A percentile compares a stretch with the other conserved stretches of the same genome.
These are phyloP conservation scores for Vesta saturnalis DNA, from an alignment of 2,888 invertebrate genomes.

Conservation along the genomic window DNA sequence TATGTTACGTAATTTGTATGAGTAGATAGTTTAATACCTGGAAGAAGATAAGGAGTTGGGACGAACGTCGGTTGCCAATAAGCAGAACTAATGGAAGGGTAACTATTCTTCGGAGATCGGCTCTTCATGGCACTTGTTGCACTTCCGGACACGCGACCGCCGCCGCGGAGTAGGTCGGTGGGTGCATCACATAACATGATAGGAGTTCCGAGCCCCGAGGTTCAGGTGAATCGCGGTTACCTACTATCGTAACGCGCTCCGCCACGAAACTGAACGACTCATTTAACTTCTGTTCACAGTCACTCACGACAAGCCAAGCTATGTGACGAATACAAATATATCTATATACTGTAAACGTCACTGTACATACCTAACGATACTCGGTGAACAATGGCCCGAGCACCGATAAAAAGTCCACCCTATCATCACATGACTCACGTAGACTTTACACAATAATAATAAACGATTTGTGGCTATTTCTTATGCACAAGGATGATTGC, in stretches of 20 bases:
- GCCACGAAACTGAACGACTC: slow-evolving; percentile 57
- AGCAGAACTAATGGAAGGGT: slow-evolving; percentile 84
- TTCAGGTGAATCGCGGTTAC: slow-evolving; percentile 32
- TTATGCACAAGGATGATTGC: slow-evolving; percentile 19
- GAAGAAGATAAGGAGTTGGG: slow-evolving; percentile 83
- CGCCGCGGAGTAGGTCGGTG: slow-evolving; percentile 34
- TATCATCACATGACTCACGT: slow-evolving; percentile 36
- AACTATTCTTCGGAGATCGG: slow-evolving; percentile 57
- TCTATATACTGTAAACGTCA: slow-evolving; percentile 46
- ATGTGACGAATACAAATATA: slow-evolving; percentile 61
- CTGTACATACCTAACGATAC: slow-evolving; percentile 49
- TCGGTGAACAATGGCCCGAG: slow-evolving; percentile 42
- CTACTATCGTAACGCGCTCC: slow-evolving; percentile 51
- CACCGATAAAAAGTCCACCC: slow-evolving; percentile 38
- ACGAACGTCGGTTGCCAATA: slow-evolving; percentile 86
- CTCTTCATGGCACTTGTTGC: slow-evolving; percentile 57
- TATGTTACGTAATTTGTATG: slow-evolving; percentile 1
- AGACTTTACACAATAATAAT: slow-evolving; percentile 15
- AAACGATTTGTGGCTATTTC: neutral
- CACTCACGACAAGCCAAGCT: slow-evolving; percentile 51
- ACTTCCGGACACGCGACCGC: slow-evolving; percentile 41
- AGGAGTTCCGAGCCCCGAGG: neutral
- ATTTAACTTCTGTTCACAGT: slow-evolving; percentile 52
- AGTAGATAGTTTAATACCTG: slow-evolving; percentile 70
- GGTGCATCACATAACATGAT: slow-evolving; percentile 37